Percentiles rank a stretch among this genome's conserved stretches.
phyloP scores from a whole-genome alignment of 2,888 invertebrate genomes.

The Agonum fuliginosum region DNA sequence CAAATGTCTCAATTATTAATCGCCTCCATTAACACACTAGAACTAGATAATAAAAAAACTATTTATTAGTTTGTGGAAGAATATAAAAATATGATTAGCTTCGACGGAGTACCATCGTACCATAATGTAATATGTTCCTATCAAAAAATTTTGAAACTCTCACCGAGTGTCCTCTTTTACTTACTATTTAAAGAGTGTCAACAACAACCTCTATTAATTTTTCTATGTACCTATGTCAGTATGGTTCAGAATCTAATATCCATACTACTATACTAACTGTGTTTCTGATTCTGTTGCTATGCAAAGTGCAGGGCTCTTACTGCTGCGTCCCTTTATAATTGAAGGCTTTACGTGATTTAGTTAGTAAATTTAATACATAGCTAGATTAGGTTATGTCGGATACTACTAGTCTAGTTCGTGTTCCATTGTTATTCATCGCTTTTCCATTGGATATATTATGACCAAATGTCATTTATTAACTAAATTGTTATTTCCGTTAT shows the following conservation, averaged over 20 bases:
- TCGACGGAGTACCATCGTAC: too few species aligned
- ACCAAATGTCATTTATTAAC: constrained; percentile 4
- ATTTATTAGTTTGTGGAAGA: too few species aligned
- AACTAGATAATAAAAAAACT: too few species aligned
- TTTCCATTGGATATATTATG: background rate
- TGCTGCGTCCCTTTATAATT: constrained; percentile 30
- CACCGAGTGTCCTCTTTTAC: too few species aligned
- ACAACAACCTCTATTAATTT: too few species aligned
- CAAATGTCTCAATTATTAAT: too few species aligned
- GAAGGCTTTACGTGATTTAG: constrained; percentile 44
- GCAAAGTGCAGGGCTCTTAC: constrained; percentile 9
- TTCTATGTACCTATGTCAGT: too few species aligned
- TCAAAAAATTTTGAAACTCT: too few species aligned
- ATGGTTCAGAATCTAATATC: background rate
- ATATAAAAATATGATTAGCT: too few species aligned
- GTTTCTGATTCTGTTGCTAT: background rate
- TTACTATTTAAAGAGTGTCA: too few species aligned
- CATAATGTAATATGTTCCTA: too few species aligned
- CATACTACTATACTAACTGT: background rate
- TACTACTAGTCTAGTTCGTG: background rate
- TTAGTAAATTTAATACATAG: constrained; percentile 37
- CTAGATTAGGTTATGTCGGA: constrained; percentile 11
- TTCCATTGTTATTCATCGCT: background rate
- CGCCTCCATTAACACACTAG: too few species aligned
- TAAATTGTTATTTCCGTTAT: background rate